Percentiles rank a stretch among this genome's conserved stretches.
Conservation (phyloP, 2,888 invertebrate genomes). For the Cataglyphis livida region DNA sequence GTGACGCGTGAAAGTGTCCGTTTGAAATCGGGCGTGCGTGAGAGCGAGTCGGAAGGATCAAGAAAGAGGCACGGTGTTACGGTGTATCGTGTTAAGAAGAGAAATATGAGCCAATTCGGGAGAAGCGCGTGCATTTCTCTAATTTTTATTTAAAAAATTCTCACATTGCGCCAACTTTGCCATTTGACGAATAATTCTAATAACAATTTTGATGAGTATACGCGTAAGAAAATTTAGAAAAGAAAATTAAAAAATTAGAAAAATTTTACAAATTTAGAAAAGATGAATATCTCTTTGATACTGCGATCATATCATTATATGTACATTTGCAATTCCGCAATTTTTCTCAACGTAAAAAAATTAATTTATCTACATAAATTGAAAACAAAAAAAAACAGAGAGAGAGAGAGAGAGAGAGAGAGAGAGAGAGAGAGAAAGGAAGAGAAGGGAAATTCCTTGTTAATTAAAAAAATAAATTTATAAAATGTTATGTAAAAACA, state of each 20-base stretch:
- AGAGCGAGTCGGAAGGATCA: slow-evolving; percentile 9
- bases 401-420: too few relatives aligned
- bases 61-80: slow-evolving; percentile 19
- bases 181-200: slow-evolving; percentile 2
- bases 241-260: background rate
- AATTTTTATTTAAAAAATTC: background rate
- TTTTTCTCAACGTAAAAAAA: slow-evolving; percentile 15
- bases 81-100: background rate
- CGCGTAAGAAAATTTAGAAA: background rate
- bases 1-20: slow-evolving; percentile 20
- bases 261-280: background rate
- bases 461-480: background rate
- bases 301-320: background rate
- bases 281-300: background rate
- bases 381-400: background rate
- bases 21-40: slow-evolving; percentile 35
- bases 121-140: background rate
- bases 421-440: background rate
- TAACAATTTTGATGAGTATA: background rate
- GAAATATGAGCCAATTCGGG: slow-evolving; percentile 30
- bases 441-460: background rate
- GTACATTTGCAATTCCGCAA: background rate
- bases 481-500: background rate
- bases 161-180: background rate
- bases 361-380: background rate